These are phyloP conservation scores for Ctenochaetus hawaiiensis DNA, from an alignment of 2,797 vertebrate genomes.

Conservation along the genomic window DNA sequence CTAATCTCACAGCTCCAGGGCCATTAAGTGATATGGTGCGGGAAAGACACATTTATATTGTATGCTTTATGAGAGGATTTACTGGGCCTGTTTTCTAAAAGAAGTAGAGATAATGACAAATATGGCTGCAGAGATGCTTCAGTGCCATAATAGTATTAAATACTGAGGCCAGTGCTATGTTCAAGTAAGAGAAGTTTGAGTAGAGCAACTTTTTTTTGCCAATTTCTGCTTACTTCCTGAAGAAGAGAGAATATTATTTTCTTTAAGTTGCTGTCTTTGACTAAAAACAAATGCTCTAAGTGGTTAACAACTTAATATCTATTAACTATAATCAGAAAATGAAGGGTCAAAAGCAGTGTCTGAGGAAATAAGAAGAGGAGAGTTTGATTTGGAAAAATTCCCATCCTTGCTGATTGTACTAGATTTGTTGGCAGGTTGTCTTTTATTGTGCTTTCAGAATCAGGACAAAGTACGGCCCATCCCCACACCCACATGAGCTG, in stretches of 20 bases:
- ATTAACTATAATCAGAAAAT: background rate
- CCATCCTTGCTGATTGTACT: constrained; percentile 44
- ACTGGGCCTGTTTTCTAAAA: constrained; percentile 47
- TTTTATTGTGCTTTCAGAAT: constrained; percentile 76
- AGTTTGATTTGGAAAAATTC: constrained; percentile 42
- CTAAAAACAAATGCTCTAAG: background rate
- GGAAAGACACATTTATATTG: constrained; percentile 62
- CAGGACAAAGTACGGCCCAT: constrained; percentile 72
- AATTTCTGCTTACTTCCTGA: background rate
- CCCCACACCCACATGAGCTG: constrained; percentile 69
- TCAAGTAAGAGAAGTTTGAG: background rate
- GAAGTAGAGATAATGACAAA: constrained; percentile 63
- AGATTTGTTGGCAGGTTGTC: constrained; percentile 68
- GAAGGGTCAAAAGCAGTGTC: background rate
- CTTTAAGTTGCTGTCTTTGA: background rate
- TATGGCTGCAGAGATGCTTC: constrained; percentile 26
- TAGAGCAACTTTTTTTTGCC: constrained; percentile 9
- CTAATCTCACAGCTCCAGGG: constrained; percentile 78
- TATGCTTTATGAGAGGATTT: constrained; percentile 74
- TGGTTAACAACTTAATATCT: background rate
- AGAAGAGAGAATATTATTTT: background rate
- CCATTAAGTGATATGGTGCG: constrained; percentile 65
- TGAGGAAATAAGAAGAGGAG: constrained; percentile 33
- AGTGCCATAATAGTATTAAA: constrained; percentile 6
- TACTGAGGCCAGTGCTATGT: background rate